Conservation (phyloP, 1,140 invertebrate genomes). For the Drosophila kanapiae region DNA sequence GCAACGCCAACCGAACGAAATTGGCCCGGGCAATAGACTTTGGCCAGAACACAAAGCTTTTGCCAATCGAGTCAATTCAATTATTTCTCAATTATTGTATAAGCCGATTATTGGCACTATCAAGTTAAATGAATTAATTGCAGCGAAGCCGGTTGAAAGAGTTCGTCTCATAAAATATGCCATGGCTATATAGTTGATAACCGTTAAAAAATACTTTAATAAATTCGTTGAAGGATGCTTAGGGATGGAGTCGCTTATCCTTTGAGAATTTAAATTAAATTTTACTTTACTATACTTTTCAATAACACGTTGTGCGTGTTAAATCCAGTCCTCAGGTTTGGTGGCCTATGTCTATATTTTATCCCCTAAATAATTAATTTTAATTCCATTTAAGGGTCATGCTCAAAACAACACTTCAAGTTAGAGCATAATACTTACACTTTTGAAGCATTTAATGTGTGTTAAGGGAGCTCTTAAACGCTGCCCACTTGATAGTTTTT, state of each 20-base stretch:
- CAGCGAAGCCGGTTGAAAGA: conserved; percentile 13
- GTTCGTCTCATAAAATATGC: conserved; percentile 19
- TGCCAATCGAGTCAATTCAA: conserved; percentile 36
- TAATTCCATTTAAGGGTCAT: not conserved
- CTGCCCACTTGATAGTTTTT: conserved; percentile 36
- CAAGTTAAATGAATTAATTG: conserved; percentile 43
- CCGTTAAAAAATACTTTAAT: not conserved
- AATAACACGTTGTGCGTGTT: not conserved
- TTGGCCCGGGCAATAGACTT: conserved; percentile 33
- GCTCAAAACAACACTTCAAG: not conserved
- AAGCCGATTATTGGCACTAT: conserved; percentile 44
- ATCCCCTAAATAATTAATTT: conserved; percentile 18
- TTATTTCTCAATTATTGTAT: conserved; percentile 51
- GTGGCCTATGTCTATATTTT: conserved; percentile 6
- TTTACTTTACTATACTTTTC: not conserved
- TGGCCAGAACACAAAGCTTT: conserved; percentile 35
- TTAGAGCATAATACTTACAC: not conserved
- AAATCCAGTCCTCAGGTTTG: not conserved
- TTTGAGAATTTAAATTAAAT: conserved; percentile 13
- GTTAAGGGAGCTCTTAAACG: conserved; percentile 10
- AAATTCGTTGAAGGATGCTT: not conserved
- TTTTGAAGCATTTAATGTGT: conserved; percentile 25
- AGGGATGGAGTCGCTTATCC: not conserved
- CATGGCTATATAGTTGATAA: not conserved
- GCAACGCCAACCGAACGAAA: conserved; percentile 6